phyloP scores from a whole-genome alignment of 2,797 vertebrate species.

The Sternotherus odoratus region DNA sequence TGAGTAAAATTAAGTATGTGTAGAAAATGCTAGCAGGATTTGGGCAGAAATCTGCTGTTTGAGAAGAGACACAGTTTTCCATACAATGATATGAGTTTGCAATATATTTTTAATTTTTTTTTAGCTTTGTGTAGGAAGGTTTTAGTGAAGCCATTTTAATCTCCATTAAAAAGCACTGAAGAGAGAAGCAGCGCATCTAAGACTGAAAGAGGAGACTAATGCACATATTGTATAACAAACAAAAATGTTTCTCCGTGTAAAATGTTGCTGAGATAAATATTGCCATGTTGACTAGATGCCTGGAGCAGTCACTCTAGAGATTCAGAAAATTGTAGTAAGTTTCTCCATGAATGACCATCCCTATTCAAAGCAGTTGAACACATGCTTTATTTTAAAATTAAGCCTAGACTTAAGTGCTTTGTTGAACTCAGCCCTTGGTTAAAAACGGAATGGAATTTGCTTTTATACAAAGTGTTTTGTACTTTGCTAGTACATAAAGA shows the following conservation, averaged over 20 bases:
- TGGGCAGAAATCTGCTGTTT: not conserved
- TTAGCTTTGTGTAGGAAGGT: not conserved
- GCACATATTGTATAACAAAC: not conserved
- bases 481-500: not conserved
- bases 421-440: not conserved
- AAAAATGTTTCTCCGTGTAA: not conserved
- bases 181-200: not conserved
- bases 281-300: not conserved
- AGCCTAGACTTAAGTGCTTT: not conserved
- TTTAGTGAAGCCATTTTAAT: not conserved
- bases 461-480: not conserved
- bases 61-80: not conserved
- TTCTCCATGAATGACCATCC: not conserved
- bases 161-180: not conserved
- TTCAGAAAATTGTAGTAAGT: not conserved
- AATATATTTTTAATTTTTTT: not conserved
- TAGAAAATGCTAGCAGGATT: not conserved
- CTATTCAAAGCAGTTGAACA: not conserved
- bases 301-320: not conserved
- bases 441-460: rapidly evolving
- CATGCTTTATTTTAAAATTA: not conserved
- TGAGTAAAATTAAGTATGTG: not conserved
- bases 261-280: not conserved
- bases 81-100: too few relatives aligned
- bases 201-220: not conserved